Evolutionary conservation across 2,888 invertebrate genomes (phyloP), one percentile per base, ranked within the genome.

Genomic region (Neuroscelio doddi): DNA sequence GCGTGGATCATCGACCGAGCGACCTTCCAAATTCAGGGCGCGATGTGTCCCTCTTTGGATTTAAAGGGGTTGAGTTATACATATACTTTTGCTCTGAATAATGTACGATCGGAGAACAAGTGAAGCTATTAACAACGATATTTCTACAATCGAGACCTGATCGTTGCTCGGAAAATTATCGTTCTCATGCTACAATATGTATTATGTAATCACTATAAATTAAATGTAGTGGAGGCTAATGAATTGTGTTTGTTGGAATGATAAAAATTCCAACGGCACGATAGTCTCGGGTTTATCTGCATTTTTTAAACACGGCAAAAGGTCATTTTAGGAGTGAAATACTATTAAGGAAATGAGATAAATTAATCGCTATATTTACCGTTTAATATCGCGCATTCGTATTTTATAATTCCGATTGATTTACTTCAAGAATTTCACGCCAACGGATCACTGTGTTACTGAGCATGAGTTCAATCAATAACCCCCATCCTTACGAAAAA

Each of bases 1-100:
- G 4, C n/a, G 9, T 3, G 32, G 9, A 36, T 81, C 80, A 78
- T 79, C 77, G 80, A 69, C 75, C 80, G 69, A 57, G 66, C 71
- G 79, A 77, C 82, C 81, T 82, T 80, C 79, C 75, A 70, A 71
- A 78, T 74, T 76, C 74, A 73, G 79, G 73, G 61, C 72, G 69
- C 50, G 51, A 50, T 62, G 53, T 65, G 63, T 63, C 63, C n/a
- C n/a, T 63, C 56, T 65, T 65, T 50, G 46, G 57, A 53, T 66
- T 51, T 55, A 45, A 62, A 57, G 57, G 66, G 62, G 62, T 62
- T 58, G 66, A 66, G 62, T 66, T 66, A 66, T 66, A 62, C 52
- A 62, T 58, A 46, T 46, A 32, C 55, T 66, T 50, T 38, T 53
- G 62, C 17, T 53, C 62, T 62, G 50, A 66, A 66, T 66, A 66